These are phyloP conservation scores for Pelochelys cantorii DNA, from an alignment of 2,797 vertebrate species.

Conservation along the genomic window DNA sequence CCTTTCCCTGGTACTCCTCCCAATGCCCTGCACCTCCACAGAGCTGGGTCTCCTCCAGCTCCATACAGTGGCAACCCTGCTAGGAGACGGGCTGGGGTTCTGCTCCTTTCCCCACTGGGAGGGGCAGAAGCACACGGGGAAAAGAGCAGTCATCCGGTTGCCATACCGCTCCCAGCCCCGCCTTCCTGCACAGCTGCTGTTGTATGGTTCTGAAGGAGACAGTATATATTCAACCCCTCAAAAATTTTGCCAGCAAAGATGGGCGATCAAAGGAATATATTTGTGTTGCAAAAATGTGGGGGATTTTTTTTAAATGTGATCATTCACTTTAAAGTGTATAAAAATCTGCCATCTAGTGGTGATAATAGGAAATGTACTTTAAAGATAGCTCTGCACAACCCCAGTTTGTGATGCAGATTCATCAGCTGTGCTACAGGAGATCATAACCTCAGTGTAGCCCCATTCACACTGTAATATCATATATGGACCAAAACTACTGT, in stretches of 20 bases:
- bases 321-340: conserved; percentile 27
- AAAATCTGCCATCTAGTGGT: conserved; percentile 74
- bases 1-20: too few species aligned
- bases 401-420: neutral
- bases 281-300: neutral
- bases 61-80: too few species aligned
- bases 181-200: too few species aligned
- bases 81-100: too few species aligned
- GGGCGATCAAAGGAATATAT: neutral
- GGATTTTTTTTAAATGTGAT: neutral
- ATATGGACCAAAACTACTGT: neutral
- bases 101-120: too few species aligned
- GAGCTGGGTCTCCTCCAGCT: too few species aligned
- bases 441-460: neutral
- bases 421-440: neutral
- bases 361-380: neutral
- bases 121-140: too few species aligned
- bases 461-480: neutral
- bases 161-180: too few species aligned
- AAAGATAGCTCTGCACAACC: neutral
- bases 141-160: too few species aligned
- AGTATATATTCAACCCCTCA: neutral
- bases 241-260: neutral
- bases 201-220: too few species aligned
- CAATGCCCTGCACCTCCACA: too few species aligned